Conservation (phyloP, 2,888 invertebrate species). For the Pterostichus niger region DNA sequence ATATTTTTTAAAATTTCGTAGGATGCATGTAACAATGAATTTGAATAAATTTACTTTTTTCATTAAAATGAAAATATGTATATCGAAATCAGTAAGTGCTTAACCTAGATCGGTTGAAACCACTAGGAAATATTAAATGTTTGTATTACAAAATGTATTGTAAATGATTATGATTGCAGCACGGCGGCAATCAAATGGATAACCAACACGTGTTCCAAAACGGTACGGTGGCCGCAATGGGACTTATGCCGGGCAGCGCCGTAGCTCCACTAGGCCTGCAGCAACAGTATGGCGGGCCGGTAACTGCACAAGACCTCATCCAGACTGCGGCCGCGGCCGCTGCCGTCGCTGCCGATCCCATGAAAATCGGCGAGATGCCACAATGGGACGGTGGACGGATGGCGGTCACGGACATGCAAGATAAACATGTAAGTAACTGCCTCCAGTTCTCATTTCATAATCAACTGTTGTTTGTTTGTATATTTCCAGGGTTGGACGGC, state of each 20-base stretch:
- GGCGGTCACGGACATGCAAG: conserved; percentile 75
- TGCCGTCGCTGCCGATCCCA: conserved; percentile 71
- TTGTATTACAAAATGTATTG: no score
- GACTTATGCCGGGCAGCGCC: conserved; percentile 64
- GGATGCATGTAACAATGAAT: no score
- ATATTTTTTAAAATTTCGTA: no score
- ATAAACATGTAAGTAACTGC: conserved; percentile 74
- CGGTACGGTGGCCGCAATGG: conserved; percentile 67
- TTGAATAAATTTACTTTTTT: no score
- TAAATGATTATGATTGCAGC: conserved; percentile 64
- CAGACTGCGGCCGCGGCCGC: conserved; percentile 70
- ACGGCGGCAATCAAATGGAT: conserved; percentile 63
- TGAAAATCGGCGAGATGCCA: conserved; percentile 72
- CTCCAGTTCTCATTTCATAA: no score
- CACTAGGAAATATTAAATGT: no score
- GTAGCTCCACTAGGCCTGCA: conserved; percentile 64
- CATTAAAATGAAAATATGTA: no score
- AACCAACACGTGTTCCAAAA: conserved; percentile 68
- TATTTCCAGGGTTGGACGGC: conserved; percentile 78
- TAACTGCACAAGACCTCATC: conserved; percentile 68
- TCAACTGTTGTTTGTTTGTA: background rate
- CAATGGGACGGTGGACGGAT: conserved; percentile 73
- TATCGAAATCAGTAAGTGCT: no score
- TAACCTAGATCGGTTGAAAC: no score
- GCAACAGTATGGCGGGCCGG: conserved; percentile 68